phyloP scores from a whole-genome alignment of 53 echinoderm and acorn worm species.

The Antedon mediterranea region DNA sequence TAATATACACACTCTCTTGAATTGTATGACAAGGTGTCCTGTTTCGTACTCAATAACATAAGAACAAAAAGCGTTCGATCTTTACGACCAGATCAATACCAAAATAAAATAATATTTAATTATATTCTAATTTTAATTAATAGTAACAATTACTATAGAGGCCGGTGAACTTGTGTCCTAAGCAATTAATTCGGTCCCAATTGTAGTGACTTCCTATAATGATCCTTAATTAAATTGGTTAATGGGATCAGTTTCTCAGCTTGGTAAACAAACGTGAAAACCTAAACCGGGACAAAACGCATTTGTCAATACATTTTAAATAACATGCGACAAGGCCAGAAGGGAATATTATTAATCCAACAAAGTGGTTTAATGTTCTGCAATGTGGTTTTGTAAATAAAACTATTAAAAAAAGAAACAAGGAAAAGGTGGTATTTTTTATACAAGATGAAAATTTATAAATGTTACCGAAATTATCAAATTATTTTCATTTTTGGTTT shows the following conservation, averaged over 20 bases:
- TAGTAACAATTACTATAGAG: background rate
- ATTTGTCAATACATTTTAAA: background rate
- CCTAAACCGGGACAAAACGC: background rate
- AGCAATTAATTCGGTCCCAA: background rate
- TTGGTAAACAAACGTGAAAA: background rate
- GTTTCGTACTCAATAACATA: background rate
- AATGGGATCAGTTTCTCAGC: background rate
- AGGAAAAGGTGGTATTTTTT: too few relatives aligned
- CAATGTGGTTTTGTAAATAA: too few relatives aligned
- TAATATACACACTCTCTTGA: too few relatives aligned
- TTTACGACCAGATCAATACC: background rate
- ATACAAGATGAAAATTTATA: too few relatives aligned
- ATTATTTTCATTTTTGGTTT: too few relatives aligned
- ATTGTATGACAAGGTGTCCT: background rate
- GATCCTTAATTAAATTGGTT: background rate
- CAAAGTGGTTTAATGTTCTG: too few relatives aligned
- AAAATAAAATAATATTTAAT: background rate
- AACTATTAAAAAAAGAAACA: too few relatives aligned
- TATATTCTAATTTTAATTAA: background rate
- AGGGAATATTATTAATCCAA: too few relatives aligned
- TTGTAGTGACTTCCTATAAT: background rate
- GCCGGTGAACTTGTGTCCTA: background rate
- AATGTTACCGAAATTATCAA: too few relatives aligned
- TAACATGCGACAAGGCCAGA: background rate
- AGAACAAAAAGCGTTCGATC: background rate